phyloP scores from a whole-genome alignment of 2,888 invertebrate species.

The Bruchidius siliquastri region DNA sequence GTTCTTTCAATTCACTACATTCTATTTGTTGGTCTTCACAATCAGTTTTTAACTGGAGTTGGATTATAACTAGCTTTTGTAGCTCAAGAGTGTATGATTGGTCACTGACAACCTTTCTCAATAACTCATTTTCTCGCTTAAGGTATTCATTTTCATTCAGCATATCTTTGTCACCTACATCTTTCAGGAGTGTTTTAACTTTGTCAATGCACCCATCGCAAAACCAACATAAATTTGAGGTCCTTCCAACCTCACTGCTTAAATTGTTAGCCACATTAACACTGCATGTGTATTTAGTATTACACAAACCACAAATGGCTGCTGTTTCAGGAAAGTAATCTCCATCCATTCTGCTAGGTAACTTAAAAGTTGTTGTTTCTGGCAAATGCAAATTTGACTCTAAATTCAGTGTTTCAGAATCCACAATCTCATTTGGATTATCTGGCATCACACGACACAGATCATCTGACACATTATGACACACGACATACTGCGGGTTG shows the following conservation, averaged over 20 bases:
- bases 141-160: not conserved
- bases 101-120: not conserved
- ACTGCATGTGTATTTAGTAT: not conserved
- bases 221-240: not conserved
- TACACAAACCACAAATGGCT: not conserved
- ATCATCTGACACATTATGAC: not conserved
- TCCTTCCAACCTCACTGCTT: not conserved
- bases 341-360: not conserved
- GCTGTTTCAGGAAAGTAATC: not conserved
- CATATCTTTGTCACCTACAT: not conserved
- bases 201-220: not conserved
- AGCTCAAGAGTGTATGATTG: not conserved
- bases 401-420: too few species aligned
- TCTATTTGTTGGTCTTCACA: not conserved
- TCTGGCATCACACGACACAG: not conserved
- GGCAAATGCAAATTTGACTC: too few species aligned
- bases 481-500: not conserved
- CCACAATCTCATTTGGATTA: not conserved
- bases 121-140: not conserved
- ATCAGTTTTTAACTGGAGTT: not conserved
- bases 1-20: not conserved
- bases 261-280: not conserved
- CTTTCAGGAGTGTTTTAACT: not conserved
- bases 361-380: too few species aligned
- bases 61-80: not conserved